Percentiles rank a stretch among this genome's conserved stretches.
These are phyloP conservation scores for Chaenogobius annularis DNA, from an alignment of 2,113 vertebrate species.

Conservation along the genomic window DNA sequence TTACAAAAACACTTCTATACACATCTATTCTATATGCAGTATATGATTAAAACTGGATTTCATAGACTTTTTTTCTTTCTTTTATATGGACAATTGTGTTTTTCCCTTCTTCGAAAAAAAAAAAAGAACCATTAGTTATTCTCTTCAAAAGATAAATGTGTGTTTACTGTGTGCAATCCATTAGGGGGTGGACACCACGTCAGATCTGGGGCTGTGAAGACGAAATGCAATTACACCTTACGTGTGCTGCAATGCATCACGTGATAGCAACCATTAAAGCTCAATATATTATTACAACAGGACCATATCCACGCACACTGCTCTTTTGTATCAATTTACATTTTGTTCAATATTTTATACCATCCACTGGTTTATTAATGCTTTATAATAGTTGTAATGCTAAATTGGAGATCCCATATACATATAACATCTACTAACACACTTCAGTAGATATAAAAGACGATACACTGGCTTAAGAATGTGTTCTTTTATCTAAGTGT, in stretches of 20 bases:
- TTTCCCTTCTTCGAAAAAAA: background rate
- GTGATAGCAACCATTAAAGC: slow-evolving; percentile 6
- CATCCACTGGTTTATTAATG: slow-evolving; percentile 16
- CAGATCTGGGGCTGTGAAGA: slow-evolving; percentile 4
- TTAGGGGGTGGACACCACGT: slow-evolving; percentile 10
- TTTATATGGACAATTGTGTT: background rate
- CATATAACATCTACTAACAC: slow-evolving; percentile 24
- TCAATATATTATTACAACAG: slow-evolving; percentile 14
- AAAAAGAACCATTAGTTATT: slow-evolving; percentile 6
- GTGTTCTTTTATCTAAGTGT: slow-evolving; percentile 58
- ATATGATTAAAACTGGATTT: background rate
- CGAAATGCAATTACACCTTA: slow-evolving; percentile 22
- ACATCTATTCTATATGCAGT: background rate
- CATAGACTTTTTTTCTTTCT: background rate
- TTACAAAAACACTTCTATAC: background rate
- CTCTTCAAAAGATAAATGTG: slow-evolving; percentile 8
- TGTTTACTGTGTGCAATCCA: slow-evolving; percentile 18
- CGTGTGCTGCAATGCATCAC: slow-evolving; percentile 7
- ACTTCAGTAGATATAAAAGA: slow-evolving; percentile 31
- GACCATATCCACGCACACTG: background rate
- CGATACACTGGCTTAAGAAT: slow-evolving; percentile 51
- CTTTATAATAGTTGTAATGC: slow-evolving; percentile 16
- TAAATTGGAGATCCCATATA: slow-evolving; percentile 16
- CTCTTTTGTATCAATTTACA: slow-evolving; percentile 7
- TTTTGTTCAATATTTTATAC: slow-evolving; percentile 7